A percentile compares a stretch with the other conserved stretches of the same genome.
These are phyloP conservation scores for Acomys russatus DNA, from an alignment of 2,797 vertebrate species.

Conservation along the genomic window DNA sequence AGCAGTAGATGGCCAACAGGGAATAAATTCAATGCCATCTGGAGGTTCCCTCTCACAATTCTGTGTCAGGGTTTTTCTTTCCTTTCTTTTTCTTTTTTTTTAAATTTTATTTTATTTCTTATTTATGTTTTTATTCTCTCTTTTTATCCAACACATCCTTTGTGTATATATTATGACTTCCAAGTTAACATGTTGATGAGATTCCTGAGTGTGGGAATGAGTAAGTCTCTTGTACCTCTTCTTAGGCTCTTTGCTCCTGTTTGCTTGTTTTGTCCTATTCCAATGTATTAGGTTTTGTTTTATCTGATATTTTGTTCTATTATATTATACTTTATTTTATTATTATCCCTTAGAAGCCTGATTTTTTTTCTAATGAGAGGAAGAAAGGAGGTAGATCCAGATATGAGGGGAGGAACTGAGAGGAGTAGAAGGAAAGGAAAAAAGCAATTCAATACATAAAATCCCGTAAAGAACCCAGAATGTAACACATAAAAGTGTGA, in stretches of 20 bases:
- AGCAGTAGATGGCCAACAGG: neutral
- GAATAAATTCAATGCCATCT: neutral
- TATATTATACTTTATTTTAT: neutral
- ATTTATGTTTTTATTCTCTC: neutral
- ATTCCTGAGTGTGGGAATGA: neutral
- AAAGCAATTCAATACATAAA: constrained; percentile 68
- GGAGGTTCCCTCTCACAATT: neutral
- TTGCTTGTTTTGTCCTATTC: neutral
- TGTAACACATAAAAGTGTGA: neutral
- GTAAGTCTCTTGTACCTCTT: neutral
- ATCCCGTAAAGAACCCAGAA: constrained; percentile 41
- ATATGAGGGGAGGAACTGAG: neutral
- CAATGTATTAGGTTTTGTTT: neutral
- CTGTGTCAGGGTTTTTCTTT: neutral
- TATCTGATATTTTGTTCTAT: neutral
- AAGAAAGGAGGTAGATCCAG: too few species aligned
- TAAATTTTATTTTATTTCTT: neutral
- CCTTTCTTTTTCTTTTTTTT: neutral
- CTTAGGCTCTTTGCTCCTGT: neutral
- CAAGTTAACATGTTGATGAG: neutral
- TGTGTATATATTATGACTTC: neutral
- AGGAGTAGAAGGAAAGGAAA: neutral
- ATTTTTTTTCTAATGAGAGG: neutral
- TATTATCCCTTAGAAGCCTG: neutral
- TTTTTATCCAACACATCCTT: neutral